phyloP scores from a whole-genome alignment of 2,888 invertebrate species.

The Aricia artaxerxes region DNA sequence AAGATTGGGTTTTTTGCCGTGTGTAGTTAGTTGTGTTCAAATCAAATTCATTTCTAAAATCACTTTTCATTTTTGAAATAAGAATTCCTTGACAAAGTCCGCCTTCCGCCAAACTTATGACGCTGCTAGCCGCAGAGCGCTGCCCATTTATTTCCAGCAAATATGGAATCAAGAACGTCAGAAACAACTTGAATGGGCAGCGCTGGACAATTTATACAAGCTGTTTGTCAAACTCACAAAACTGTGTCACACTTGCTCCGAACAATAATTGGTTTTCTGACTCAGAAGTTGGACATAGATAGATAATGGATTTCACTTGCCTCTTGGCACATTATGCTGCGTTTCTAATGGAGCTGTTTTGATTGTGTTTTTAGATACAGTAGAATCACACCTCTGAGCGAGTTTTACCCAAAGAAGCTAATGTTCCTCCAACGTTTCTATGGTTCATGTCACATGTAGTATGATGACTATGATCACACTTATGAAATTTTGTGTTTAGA shows the following conservation, averaged over 20 bases:
- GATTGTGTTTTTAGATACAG: background rate
- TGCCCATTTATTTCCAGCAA: conserved; percentile 17
- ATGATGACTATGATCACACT: too few relatives aligned
- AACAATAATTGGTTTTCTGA: conserved; percentile 40
- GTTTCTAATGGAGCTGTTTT: background rate
- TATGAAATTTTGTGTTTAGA: too few relatives aligned
- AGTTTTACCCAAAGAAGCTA: too few relatives aligned
- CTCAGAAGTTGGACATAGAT: conserved; percentile 34
- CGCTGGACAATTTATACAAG: conserved; percentile 32
- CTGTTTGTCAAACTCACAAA: conserved; percentile 33
- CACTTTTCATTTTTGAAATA: background rate
- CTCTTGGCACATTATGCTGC: background rate
- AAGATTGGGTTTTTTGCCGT: too few relatives aligned
- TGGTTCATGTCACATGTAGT: too few relatives aligned
- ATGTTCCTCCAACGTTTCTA: too few relatives aligned
- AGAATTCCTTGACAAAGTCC: conserved; percentile 14
- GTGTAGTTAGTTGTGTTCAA: background rate
- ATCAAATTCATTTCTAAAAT: background rate
- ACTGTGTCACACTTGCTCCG: conserved; percentile 33
- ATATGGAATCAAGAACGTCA: conserved; percentile 26
- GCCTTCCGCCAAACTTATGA: conserved; percentile 2
- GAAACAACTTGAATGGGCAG: conserved; percentile 23
- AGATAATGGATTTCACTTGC: background rate
- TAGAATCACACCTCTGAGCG: too few relatives aligned
- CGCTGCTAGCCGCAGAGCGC: conserved; percentile 1